A percentile compares a stretch with the other conserved stretches of the same genome.
Conservation (phyloP, 1,140 invertebrate species). For the Cheumatopsyche charites region DNA sequence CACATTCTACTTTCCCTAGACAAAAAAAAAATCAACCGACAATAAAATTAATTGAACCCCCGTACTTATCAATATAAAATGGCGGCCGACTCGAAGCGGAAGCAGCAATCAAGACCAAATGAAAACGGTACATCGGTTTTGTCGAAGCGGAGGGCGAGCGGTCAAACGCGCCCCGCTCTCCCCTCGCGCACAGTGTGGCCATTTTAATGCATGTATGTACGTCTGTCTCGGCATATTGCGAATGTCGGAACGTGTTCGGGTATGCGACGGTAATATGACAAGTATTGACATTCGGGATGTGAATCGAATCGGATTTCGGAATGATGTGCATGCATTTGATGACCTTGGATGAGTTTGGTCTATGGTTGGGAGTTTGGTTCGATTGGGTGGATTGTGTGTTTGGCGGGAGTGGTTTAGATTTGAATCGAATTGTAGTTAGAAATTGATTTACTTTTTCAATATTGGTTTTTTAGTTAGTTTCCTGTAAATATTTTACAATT, state of each 20-base stretch:
- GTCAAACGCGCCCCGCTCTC: not conserved
- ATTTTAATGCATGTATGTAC: not conserved
- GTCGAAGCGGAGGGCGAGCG: constrained; percentile 1
- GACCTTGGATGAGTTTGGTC: no score
- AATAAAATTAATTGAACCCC: constrained; percentile 46
- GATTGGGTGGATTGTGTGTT: no score
- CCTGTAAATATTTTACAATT: no score
- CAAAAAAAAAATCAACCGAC: not conserved
- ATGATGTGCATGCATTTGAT: no score
- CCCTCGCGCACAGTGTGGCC: not conserved
- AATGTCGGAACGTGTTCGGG: constrained; percentile 6
- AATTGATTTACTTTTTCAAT: no score
- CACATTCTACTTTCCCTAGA: no score
- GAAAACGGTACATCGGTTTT: constrained; percentile 33
- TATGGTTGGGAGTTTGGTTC: no score
- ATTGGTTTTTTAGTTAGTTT: no score
- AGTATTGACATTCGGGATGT: constrained; percentile 15
- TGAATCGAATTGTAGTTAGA: no score
- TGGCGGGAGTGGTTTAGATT: no score
- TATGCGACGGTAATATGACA: constrained; percentile 1
- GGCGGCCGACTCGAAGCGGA: constrained; percentile 37
- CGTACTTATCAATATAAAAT: constrained; percentile 46
- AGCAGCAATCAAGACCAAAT: constrained; percentile 36
- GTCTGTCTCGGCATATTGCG: no score
- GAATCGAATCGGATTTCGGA: no score